Percentiles rank a stretch among this genome's conserved stretches.
phyloP scores from a whole-genome alignment of 2,797 vertebrate species.

The Chaetophractus vellerosus region DNA sequence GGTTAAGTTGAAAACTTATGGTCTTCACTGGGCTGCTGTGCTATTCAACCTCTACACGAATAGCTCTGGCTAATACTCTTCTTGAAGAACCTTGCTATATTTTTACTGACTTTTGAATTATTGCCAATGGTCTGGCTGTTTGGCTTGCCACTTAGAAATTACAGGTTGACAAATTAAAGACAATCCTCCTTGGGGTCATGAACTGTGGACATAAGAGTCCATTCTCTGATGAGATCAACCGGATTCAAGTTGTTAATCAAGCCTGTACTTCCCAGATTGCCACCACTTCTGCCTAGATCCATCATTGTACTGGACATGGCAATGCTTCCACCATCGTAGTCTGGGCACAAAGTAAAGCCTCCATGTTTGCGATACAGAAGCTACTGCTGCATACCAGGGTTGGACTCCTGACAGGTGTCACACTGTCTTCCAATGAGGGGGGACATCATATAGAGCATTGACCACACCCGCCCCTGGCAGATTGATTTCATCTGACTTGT shows the following conservation, averaged over 20 bases:
- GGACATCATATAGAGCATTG: not conserved
- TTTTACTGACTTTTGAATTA: not conserved
- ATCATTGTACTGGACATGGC: not conserved
- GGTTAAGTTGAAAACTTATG: not conserved
- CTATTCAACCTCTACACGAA: not conserved
- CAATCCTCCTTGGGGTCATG: not conserved
- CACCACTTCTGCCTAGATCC: not conserved
- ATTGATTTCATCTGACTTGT: not conserved
- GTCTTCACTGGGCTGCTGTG: not conserved
- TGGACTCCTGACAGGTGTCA: not conserved
- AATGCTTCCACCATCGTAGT: not conserved
- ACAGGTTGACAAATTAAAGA: not conserved
- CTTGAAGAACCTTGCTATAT: not conserved
- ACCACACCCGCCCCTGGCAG: not conserved
- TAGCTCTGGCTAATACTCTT: not conserved
- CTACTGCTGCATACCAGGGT: not conserved
- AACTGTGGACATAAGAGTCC: not conserved
- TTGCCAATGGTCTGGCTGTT: not conserved
- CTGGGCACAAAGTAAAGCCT: not conserved
- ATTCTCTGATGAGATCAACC: not conserved
- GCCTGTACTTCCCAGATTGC: not conserved
- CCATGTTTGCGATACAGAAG: not conserved
- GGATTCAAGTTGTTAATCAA: not conserved
- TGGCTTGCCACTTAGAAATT: constrained; percentile 18
- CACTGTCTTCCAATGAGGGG: not conserved